Evolutionary conservation across 2,113 vertebrate genomes (phyloP).

Genomic region (Epinephelus lanceolatus): DNA sequence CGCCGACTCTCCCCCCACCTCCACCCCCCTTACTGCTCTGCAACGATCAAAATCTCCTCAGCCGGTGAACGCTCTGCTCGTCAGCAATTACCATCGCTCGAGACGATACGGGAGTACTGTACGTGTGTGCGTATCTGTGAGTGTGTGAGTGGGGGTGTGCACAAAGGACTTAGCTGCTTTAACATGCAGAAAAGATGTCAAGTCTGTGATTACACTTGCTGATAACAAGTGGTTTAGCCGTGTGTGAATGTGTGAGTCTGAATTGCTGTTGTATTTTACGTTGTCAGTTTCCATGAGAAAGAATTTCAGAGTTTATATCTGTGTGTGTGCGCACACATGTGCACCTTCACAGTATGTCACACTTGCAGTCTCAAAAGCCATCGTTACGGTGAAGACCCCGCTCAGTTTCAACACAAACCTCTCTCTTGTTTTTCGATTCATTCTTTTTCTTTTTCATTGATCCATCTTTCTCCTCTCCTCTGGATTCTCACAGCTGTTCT

Average conservation of each 20-base stretch:
- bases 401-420: conserved; percentile 17
- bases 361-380: conserved; percentile 15
- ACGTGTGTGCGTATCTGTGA: conserved; percentile 7
- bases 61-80: conserved; percentile 60
- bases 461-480: conserved; percentile 9
- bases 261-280: conserved; percentile 30
- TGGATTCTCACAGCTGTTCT: neutral
- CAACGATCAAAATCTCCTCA: conserved; percentile 73
- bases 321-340: neutral
- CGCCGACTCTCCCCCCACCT: neutral
- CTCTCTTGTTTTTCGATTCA: conserved; percentile 23
- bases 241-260: conserved; percentile 53
- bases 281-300: conserved; percentile 22
- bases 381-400: conserved; percentile 4
- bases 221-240: conserved; percentile 69
- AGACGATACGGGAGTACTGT: conserved; percentile 35
- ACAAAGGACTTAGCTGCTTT: conserved; percentile 75
- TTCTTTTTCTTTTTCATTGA: conserved; percentile 7
- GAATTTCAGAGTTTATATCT: neutral
- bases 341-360: conserved; percentile 11
- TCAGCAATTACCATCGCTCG: conserved; percentile 70
- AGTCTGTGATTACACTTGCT: conserved; percentile 75
- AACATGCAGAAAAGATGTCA: conserved; percentile 82
- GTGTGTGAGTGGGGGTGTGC: conserved; percentile 20
- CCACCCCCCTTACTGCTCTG: conserved; percentile 4